These are phyloP conservation scores for Hypselothyrea guttata DNA, from an alignment of 2,888 invertebrate genomes.

Conservation along the genomic window DNA sequence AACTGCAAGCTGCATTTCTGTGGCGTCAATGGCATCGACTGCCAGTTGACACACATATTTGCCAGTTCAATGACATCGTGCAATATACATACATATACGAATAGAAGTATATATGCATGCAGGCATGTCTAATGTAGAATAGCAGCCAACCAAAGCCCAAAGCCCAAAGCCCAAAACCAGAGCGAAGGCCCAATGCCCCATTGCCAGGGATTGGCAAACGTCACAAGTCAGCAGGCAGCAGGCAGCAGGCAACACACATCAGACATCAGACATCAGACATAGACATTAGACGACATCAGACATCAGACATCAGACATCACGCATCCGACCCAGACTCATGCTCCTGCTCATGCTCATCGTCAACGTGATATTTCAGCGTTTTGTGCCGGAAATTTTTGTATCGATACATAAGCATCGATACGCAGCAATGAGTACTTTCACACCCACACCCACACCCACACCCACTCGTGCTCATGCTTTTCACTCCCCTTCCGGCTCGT, in stretches of 20 bases:
- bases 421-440: neutral
- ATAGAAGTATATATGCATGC: neutral
- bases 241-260: slow-evolving; percentile 4
- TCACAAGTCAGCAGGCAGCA: slow-evolving; percentile 31
- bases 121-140: neutral
- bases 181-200: neutral
- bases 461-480: neutral
- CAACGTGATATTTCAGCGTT: slow-evolving; percentile 76
- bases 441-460: neutral
- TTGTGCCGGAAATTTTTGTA: slow-evolving; percentile 72
- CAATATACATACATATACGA: neutral
- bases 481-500: neutral
- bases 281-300: slow-evolving; percentile 6
- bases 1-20: slow-evolving; percentile 56
- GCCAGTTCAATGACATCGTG: slow-evolving; percentile 1
- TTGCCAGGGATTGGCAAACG: slow-evolving; percentile 40
- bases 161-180: no score
- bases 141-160: no score
- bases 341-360: slow-evolving; percentile 22
- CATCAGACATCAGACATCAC: slow-evolving; percentile 12
- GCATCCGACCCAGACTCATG: slow-evolving; percentile 23
- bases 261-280: slow-evolving; percentile 16
- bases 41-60: slow-evolving; percentile 75
- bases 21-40: slow-evolving; percentile 59
- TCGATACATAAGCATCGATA: slow-evolving; percentile 61